Base-by-base conservation (phyloP, 1,140 invertebrate species). In the Portunus trituberculatus region DNA sequence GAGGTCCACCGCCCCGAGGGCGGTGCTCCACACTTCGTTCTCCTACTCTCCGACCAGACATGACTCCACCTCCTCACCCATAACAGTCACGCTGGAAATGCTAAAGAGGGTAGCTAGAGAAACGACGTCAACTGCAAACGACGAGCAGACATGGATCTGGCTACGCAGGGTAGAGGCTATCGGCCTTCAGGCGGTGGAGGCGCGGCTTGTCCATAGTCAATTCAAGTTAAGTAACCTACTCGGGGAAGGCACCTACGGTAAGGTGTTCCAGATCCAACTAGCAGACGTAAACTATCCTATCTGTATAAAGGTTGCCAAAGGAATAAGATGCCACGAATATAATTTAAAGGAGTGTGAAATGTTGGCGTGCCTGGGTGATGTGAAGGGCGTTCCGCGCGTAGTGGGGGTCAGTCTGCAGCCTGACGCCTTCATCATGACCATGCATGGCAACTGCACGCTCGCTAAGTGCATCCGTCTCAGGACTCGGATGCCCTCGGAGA, bases 371-470 rank as follows among this genome's bases (percentile, higher is more conserved):
- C n/a, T 76, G 67, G 0, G 20, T 12, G n/a, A 76, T n/a, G 20
- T 76, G 20, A n/a, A 25, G 67, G 67, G 67, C 25, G 67, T 76
- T 8, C 67, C 67, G 67, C 67, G 67, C 67, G 67, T 76, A 25
- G 12, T 76, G 20, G 67, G 67, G 20, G 25, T 76, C n/a, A 76
- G 67, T 76, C 20, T 76, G 20, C 16, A 76, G 0, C 67, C 67
- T 76, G 67, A 76, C 67, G 67, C 67, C 67, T 76, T 76, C 67
- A 25, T 76, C 67, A 76, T 76, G 67, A 76, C 67, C 20, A 76
- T 76, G 67, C 67, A 76, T 25, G 67, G 67, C 67, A 8, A n/a
- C 67, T n/a, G 67, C 67, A 76, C 67, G 25, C 67, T 76, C 25
- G 67, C 67, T 20, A n/a, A 25, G 6, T 76, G 67, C 67, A 25